Percentiles rank a stretch among this genome's conserved stretches.
These are phyloP conservation scores for Ips typographus DNA, from an alignment of 1,140 invertebrate genomes.

Conservation along the genomic window DNA sequence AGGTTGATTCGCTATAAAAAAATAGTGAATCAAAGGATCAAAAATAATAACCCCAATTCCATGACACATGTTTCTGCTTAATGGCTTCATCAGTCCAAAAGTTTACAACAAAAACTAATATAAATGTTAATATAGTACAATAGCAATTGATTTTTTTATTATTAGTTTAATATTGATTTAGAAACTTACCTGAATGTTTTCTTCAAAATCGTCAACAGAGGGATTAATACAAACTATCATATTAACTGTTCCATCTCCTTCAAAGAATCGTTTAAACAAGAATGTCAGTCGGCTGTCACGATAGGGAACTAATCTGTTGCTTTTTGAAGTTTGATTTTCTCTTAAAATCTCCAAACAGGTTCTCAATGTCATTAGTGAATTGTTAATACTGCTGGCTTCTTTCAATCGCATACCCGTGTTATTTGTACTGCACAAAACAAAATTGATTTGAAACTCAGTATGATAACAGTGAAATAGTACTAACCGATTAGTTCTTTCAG, in stretches of 20 bases:
- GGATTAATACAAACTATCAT: slow-evolving; percentile 99
- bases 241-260: slow-evolving; percentile 91
- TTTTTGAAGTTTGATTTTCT: slow-evolving; percentile 79
- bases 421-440: slow-evolving; percentile 22
- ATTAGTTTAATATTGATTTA: slow-evolving; percentile 59
- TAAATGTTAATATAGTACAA: not conserved
- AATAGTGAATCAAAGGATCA: too few species aligned
- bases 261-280: slow-evolving; percentile 98
- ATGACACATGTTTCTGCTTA: too few species aligned
- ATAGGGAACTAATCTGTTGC: slow-evolving; percentile 83
- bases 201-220: slow-evolving; percentile 87
- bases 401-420: slow-evolving; percentile 42
- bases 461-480: not conserved
- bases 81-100: too few species aligned
- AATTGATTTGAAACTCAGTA: not conserved
- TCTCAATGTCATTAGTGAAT: slow-evolving; percentile 80
- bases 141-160: not conserved
- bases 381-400: slow-evolving; percentile 77
- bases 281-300: slow-evolving; percentile 94
- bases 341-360: slow-evolving; percentile 88
- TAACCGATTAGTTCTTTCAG: slow-evolving; percentile 74
- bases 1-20: too few species aligned
- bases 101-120: not conserved
- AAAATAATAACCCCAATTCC: too few species aligned
- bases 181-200: slow-evolving; percentile 83